Evolutionary conservation across 1,140 invertebrate genomes (phyloP), one percentile per base, ranked within the genome.

Genomic region (Drosophila busckii): DNA sequence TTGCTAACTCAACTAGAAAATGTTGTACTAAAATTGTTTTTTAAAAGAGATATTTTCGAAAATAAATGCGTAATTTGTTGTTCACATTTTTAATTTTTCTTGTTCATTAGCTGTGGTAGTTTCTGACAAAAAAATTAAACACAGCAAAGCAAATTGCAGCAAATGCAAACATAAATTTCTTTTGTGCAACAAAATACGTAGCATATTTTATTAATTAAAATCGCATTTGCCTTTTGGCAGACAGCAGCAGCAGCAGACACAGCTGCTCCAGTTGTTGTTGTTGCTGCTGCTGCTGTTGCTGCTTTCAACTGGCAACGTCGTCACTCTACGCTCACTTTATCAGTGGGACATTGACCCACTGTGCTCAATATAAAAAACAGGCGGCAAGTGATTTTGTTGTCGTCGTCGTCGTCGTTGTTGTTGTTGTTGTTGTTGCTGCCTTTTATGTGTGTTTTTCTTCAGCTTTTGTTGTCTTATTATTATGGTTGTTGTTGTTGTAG

Each of bases 171-270:
- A 41, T 64, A 71, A 63, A 70, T 71, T 65, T 48, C 59, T 78
- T 80, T 80, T 80, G 73, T 82, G 73, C 73, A 82, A 80, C 54
- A 59, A 55, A 61, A 71, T 62, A 73, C 73, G 44, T 17, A 59
- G 70, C 73, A 80, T 75, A 82, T 82, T 80, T 80, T 69, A 82
- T 80, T 80, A 80, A 80, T 80, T 80, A 80, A 80, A 80, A 80
- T 82, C 75, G 68, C 68, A 73, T 82, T 82, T 62, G 53, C 53
- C 53, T 56, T 55, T 61, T 73, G 68, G 59, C 70, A 52, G 42
- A 34, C 45, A 38, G 35, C 19, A 38, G 34, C 32, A 29, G 22
- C 10, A 42, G 37, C 40, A 55, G 42, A 48, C 35, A 48, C 31
- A 32, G 56, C 58, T 58, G 53, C 53, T 50, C 62, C 63, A 66